phyloP scores from a whole-genome alignment of 2,888 invertebrate species.

The Drosophila setosimentum region DNA sequence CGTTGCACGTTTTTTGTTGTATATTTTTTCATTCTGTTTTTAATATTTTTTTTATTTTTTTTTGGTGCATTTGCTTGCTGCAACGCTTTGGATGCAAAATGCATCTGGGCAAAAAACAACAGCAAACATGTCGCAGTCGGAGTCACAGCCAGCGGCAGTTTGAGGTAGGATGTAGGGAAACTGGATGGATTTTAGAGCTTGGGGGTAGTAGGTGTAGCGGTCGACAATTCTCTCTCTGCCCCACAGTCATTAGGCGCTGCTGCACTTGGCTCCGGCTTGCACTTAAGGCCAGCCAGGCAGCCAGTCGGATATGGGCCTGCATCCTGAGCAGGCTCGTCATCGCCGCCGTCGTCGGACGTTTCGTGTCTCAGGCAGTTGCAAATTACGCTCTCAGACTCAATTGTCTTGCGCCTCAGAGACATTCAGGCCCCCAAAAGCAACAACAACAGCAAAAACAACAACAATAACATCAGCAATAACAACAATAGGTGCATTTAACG shows the following conservation, averaged over 20 bases:
- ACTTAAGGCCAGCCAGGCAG: constrained; percentile 45
- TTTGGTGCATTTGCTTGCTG: constrained; percentile 77
- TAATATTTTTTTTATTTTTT: constrained; percentile 44
- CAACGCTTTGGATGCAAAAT: constrained; percentile 66
- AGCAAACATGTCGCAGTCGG: constrained; percentile 68
- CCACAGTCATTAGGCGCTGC: constrained; percentile 68
- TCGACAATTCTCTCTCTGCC: constrained; percentile 13
- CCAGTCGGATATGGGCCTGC: constrained; percentile 58
- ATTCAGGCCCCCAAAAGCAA: constrained; percentile 52
- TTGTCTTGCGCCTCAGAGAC: constrained; percentile 81
- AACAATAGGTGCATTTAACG: constrained; percentile 75
- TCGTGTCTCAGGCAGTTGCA: constrained; percentile 82
- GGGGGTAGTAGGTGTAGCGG: constrained; percentile 60
- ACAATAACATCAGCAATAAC: constrained; percentile 37
- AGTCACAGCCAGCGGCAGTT: constrained; percentile 16
- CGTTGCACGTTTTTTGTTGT: constrained; percentile 52
- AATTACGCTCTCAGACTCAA: constrained; percentile 83
- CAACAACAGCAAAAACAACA: constrained; percentile 42
- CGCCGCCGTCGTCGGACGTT: constrained; percentile 47
- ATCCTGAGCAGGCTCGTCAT: constrained; percentile 69
- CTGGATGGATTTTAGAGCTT: constrained; percentile 15
- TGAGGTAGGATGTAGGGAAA: constrained; percentile 11
- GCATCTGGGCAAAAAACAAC: constrained; percentile 73
- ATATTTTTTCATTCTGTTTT: constrained; percentile 22
- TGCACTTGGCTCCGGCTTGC: constrained; percentile 68